Evolutionary conservation across 2,888 invertebrate species (phyloP).

Genomic region (Chrysotoxum bicinctum): DNA sequence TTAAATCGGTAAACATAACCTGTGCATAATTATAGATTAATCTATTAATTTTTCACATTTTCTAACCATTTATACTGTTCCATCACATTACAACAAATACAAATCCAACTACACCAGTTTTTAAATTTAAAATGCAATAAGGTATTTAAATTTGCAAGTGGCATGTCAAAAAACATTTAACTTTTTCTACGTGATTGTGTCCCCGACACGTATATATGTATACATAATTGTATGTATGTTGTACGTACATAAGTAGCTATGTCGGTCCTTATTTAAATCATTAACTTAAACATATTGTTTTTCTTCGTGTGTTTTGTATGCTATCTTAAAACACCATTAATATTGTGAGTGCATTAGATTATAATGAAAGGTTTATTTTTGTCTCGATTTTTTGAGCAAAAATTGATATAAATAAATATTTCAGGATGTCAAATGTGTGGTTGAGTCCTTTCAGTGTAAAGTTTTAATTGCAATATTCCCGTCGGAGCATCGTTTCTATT

Average conservation of each 20-base stretch:
- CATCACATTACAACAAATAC: not conserved
- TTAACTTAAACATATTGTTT: not conserved
- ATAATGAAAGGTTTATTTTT: too few species aligned
- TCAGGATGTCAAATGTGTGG: too few species aligned
- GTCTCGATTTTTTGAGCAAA: too few species aligned
- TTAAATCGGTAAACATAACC: too few species aligned
- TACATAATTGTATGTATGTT: too few species aligned
- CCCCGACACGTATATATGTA: not conserved
- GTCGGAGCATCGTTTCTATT: too few species aligned
- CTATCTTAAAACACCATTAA: not conserved
- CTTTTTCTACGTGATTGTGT: not conserved
- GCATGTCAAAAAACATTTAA: slow-evolving; percentile 43
- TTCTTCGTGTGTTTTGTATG: not conserved
- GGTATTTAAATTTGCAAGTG: slow-evolving; percentile 14
- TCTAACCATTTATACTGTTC: not conserved
- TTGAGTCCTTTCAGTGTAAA: too few species aligned
- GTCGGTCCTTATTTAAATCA: slow-evolving; percentile 2
- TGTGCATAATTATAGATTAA: too few species aligned
- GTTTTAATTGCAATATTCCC: too few species aligned
- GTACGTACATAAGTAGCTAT: not conserved
- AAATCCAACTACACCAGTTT: not conserved
- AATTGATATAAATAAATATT: too few species aligned
- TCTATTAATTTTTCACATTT: not conserved
- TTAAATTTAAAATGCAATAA: slow-evolving; percentile 28
- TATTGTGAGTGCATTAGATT: not conserved